A percentile compares a stretch with the other conserved stretches of the same genome.
These are phyloP conservation scores for Peromyscus californicus DNA, from an alignment of 2,113 vertebrate genomes.

Conservation along the genomic window DNA sequence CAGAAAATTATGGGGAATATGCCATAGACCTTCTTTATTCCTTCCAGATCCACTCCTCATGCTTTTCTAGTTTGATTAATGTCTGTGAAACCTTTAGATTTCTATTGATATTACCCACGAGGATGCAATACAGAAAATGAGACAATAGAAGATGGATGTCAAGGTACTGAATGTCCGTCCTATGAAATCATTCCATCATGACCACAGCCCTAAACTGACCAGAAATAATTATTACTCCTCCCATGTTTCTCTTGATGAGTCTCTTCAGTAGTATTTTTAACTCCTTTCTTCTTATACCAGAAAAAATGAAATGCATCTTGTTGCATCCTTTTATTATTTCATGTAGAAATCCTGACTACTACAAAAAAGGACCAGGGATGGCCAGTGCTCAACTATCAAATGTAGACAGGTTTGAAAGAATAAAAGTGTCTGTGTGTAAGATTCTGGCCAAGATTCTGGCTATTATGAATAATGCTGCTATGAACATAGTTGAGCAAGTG, in stretches of 20 bases:
- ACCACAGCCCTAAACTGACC: not conserved
- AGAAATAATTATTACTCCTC: not conserved
- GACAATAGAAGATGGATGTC: not conserved
- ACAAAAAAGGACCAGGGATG: not conserved
- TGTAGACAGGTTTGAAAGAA: not conserved
- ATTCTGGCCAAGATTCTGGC: not conserved
- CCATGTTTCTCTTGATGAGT: not conserved
- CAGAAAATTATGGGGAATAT: not conserved
- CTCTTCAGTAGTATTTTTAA: not conserved
- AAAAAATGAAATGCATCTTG: not conserved
- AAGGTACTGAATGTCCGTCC: not conserved
- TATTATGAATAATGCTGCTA: too few species aligned
- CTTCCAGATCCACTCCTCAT: not conserved
- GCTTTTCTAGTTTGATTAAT: constrained; percentile 21
- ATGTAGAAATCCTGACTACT: not conserved
- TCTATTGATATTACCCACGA: not conserved
- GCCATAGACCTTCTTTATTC: not conserved
- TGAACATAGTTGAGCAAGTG: too few species aligned
- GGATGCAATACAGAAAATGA: not conserved
- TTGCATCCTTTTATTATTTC: not conserved
- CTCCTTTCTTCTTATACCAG: not conserved
- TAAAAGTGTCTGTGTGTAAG: not conserved
- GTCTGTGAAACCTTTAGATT: not conserved
- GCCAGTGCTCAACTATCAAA: not conserved
- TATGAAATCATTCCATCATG: not conserved